Evolutionary conservation across 1,140 invertebrate species (phyloP), one percentile per base, ranked within the genome.

Genomic region (Leptinotarsa defecta): DNA sequence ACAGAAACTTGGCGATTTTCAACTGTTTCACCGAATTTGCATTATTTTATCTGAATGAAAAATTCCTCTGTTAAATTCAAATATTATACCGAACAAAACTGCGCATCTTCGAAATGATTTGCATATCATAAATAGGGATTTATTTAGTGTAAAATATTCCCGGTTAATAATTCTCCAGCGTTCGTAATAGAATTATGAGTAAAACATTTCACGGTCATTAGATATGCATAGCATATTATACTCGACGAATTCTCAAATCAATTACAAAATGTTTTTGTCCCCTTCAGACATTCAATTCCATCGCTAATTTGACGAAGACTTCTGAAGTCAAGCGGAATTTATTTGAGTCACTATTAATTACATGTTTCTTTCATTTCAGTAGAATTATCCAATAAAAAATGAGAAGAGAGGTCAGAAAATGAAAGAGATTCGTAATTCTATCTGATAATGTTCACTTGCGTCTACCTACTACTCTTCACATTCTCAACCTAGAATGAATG

Each of bases 181-280:
- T 24, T 22, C 20, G 20, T 48, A 48, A 80, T 78, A 71, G 74
- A 78, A 80, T 80, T 80, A 80, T 74, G 75, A 78, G 77, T 80
- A 75, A 80, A 80, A 80, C 79, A 80, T 80, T 80, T 80, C 69
- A 78, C 75, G 77, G 77, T 68, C 77, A 80, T 80, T 80, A 80
- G 76, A 68, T 80, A 80, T 80, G 79, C 79, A 80, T 80, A 78
- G 79, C 77, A 73, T 78, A 80, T 80, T 80, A 80, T 76, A 74
- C 68, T 73, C 69, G 68, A 64, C 73, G 71, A 72, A 76, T 76
- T 78, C 77, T 80, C 76, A 76, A 78, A 68, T 68, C n/a, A 43
- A 68, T 68, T 48, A 68, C 13, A 68, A 43, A 34, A 27, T 68
- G 52, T 57, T 57, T 57, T 57, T 2, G 15, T 57, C 52, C 52